Conservation (phyloP, 1,140 invertebrate species). For the Hyphantria cunea region DNA sequence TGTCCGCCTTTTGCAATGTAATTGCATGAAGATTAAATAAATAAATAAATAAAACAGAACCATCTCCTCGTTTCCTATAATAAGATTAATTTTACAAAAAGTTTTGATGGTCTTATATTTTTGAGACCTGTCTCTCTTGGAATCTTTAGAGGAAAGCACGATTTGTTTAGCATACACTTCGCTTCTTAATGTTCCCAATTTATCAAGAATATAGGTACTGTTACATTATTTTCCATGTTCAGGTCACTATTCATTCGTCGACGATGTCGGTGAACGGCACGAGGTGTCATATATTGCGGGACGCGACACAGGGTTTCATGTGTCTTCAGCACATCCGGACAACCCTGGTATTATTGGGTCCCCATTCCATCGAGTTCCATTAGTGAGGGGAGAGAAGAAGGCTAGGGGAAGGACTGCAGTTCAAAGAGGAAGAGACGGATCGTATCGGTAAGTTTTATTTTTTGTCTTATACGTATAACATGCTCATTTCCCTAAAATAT, state of each 20-base stretch:
- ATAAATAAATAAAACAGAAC: too few species aligned
- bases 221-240: not conserved
- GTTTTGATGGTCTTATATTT: too few species aligned
- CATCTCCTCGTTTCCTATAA: too few species aligned
- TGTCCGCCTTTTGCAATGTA: too few species aligned
- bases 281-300: conserved; percentile 88
- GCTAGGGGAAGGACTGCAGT: conserved; percentile 84
- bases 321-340: conserved; percentile 86
- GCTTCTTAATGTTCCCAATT: not conserved
- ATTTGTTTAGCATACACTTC: too few species aligned
- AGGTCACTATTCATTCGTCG: conserved; percentile 86
- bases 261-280: conserved; percentile 87
- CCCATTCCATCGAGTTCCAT: conserved; percentile 81
- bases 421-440: conserved; percentile 84
- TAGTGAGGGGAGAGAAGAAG: conserved; percentile 78
- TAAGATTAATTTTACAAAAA: too few species aligned
- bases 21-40: too few species aligned
- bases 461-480: too few species aligned
- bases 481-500: too few species aligned
- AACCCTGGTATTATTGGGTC: conserved; percentile 81
- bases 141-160: too few species aligned
- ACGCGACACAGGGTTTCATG: conserved; percentile 87
- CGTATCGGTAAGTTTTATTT: conserved; percentile 83
- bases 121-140: too few species aligned
- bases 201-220: not conserved